Base-by-base conservation (phyloP, 2,888 invertebrate genomes). In the Steinernema hermaphroditum region DNA sequence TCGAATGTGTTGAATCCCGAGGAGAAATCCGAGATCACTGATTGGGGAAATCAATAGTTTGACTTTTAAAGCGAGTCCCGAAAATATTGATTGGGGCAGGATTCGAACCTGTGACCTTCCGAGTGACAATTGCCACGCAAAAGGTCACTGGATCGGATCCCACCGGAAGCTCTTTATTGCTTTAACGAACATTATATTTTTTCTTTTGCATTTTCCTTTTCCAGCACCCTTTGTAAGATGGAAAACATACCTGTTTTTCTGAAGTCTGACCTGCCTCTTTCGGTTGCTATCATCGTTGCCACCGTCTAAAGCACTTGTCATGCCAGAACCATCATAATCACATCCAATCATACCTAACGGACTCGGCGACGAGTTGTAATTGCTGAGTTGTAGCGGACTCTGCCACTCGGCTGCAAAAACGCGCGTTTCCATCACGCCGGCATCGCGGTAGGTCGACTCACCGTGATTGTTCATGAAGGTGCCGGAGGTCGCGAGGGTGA, bases 261-360 rank as follows among this genome's bases (percentile, higher is more conserved):
- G 79, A 57, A 85, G 77, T 72, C 85, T 77, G n/a, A 85, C 85
- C 76, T 83, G 83, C 70, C 85, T 72, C 69, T 85, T 85, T 24
- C 84, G 75, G 70, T 76, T 84, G 70, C 80, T 78, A 57, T 85
- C 82, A 68, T 82, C 82, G 62, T 79, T 83, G 41, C 82, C 80
- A 68, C 74, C 79, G 24, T 57, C 68, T 69, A 37, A 75, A 74
- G n/a, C n/a, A n/a, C 29, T 73, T 74, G 32, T 76, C 68, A 24
- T 75, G 81, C 44, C 71, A 74, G 27, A 71, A 76, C n/a, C 74
- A 77, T 49, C 77, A 77, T 16, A 74, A 71, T 16, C 29, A 71
- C 8, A 46, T 54, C 37, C 29, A 29, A 37, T 75, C 72, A 75
- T 73, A 29, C 79, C 73, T 74, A 76, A 72, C 70, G 79, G 77